Base-by-base conservation (phyloP, 2,888 invertebrate genomes). In the Himalopsyche japonica region DNA sequence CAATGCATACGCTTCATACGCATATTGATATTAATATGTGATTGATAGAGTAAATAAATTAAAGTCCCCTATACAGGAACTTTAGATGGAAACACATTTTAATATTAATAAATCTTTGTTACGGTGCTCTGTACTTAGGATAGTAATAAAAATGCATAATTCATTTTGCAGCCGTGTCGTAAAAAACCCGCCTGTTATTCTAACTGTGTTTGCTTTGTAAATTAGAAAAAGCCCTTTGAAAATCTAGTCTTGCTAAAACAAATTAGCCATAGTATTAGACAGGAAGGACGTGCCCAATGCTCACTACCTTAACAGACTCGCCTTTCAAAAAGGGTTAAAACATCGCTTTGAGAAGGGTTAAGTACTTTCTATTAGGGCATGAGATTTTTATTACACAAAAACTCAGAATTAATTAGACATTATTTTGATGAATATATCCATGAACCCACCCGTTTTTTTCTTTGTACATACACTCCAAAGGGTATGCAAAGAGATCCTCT, bases 321-420 rank as follows among this genome's bases (percentile, higher is more conserved):
- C 70, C 70, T 70, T 70, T 70, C 70, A 70, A 27, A 57, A 79
- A 79, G 79, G 82, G 76, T 82, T 79, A 49, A 82, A 64, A 80
- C n/a, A 32, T 76, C 80, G 47, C 47, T 76, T 76, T 82, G 82
- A 82, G 82, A 79, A 79, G 82, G 84, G 80, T 49, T 30, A 24
- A 24, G 48, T 79, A 79, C 43, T 76, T 84, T 84, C 82, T 84
- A 82, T 84, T 79, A 79, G 49, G 80, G 43, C 57, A 70, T 70
- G 70, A 70, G 70, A 70, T 70, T 70, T 70, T 70, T 70, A 70
- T 70, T 70, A 70, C 70, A 27, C 70, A 70, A 70, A 70, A 70
- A 70, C 70, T 70, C 70, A 27, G 70, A 70, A 70, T 70, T 70
- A 70, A 70, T 70, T 70, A 70, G 70, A 70, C 70, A 70, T 70